Conservation (phyloP, 1,140 invertebrate species). For the Caenorhabditis remanei region DNA sequence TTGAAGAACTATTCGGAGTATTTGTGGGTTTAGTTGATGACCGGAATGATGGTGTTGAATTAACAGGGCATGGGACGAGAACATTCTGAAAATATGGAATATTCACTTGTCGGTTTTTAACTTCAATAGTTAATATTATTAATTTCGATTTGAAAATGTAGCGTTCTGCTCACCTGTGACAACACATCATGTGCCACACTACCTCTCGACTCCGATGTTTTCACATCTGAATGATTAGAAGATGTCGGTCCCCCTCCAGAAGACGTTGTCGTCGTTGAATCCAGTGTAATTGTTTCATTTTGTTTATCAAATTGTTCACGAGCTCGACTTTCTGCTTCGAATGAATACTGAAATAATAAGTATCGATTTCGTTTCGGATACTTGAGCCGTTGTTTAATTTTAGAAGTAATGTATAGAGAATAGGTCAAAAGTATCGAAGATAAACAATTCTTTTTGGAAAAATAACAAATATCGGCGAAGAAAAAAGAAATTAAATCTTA, state of each 20-base stretch:
- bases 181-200: slow-evolving; percentile 21
- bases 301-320: slow-evolving; percentile 49
- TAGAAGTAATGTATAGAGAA: not conserved
- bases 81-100: not conserved
- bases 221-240: not conserved
- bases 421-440: too few relatives aligned
- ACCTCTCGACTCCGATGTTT: not conserved
- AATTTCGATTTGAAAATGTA: not conserved
- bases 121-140: too few relatives aligned
- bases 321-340: slow-evolving; percentile 23
- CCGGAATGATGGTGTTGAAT: not conserved
- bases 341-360: slow-evolving; percentile 34
- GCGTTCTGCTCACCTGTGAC: slow-evolving; percentile 2
- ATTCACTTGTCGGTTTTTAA: too few relatives aligned
- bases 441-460: too few relatives aligned
- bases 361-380: not conserved
- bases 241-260: not conserved
- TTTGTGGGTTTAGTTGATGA: not conserved
- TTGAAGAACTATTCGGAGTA: not conserved
- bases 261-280: not conserved
- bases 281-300: slow-evolving; percentile 23
- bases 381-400: not conserved
- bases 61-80: slow-evolving; percentile 7
- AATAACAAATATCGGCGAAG: too few relatives aligned
- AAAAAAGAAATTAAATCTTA: too few relatives aligned